These are phyloP conservation scores for Chrysopa pallens DNA, from an alignment of 1,140 invertebrate species.

Conservation along the genomic window DNA sequence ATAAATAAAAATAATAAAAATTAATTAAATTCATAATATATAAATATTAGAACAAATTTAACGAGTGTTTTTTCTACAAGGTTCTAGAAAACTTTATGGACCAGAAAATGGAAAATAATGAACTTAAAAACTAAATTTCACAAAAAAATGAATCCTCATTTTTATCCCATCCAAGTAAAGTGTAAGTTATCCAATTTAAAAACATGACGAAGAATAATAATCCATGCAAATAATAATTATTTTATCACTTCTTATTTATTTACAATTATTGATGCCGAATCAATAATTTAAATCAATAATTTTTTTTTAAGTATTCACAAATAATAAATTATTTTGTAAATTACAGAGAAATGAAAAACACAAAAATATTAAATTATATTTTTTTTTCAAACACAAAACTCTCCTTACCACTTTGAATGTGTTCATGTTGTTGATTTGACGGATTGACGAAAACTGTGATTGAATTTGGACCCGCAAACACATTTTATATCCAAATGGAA, in stretches of 20 bases:
- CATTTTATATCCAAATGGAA: neutral
- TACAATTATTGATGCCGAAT: neutral
- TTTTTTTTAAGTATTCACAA: neutral
- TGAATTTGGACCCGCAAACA: neutral
- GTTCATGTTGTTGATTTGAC: neutral
- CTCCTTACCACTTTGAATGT: neutral
- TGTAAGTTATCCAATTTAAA: neutral
- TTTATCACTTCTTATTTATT: neutral
- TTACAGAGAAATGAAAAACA: neutral
- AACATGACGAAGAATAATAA: neutral
- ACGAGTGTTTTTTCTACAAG: too few relatives aligned
- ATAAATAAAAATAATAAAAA: conserved; percentile 18
- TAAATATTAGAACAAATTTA: too few relatives aligned
- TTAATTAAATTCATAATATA: too few relatives aligned
- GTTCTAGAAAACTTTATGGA: too few relatives aligned
- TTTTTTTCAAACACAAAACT: neutral
- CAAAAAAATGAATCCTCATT: neutral
- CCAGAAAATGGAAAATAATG: too few relatives aligned
- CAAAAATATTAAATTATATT: neutral
- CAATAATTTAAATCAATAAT: neutral
- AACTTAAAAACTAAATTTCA: too few relatives aligned
- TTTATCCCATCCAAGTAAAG: neutral
- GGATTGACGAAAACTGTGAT: neutral
- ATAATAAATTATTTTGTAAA: neutral
- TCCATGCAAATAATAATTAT: neutral